Evolutionary conservation across 2,888 invertebrate genomes (phyloP).

Genomic region (Drosophila conformis): DNA sequence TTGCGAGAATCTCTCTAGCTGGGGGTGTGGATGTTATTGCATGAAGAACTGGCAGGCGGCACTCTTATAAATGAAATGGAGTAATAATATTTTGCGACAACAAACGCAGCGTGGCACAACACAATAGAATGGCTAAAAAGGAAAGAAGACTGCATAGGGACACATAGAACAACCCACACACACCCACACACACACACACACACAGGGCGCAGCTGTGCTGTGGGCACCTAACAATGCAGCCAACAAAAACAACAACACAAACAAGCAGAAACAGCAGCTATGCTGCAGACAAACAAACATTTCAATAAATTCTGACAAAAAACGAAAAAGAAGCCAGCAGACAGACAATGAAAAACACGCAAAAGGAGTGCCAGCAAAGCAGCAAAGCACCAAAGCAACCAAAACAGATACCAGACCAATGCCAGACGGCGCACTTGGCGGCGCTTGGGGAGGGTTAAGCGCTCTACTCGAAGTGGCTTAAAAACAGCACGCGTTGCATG

Average conservation of each 20-base stretch:
- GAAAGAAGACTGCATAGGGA: slow-evolving; percentile 47
- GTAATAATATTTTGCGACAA: slow-evolving; percentile 82
- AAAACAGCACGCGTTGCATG: slow-evolving; percentile 59
- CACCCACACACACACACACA: background rate
- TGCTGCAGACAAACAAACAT: slow-evolving; percentile 78
- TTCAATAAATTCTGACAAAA: slow-evolving; percentile 71
- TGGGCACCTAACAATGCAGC: slow-evolving; percentile 58
- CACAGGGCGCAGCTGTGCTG: slow-evolving; percentile 51
- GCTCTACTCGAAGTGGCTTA: slow-evolving; percentile 70
- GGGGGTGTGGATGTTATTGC: slow-evolving; percentile 1
- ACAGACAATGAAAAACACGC: slow-evolving; percentile 77
- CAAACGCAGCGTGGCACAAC: slow-evolving; percentile 48
- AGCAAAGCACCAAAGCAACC: slow-evolving; percentile 23
- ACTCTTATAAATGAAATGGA: slow-evolving; percentile 82
- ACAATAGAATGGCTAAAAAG: slow-evolving; percentile 44
- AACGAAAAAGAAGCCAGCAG: slow-evolving; percentile 43
- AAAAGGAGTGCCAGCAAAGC: slow-evolving; percentile 71
- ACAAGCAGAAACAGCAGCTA: slow-evolving; percentile 35
- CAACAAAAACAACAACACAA: slow-evolving; percentile 28
- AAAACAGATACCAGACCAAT: slow-evolving; percentile 61
- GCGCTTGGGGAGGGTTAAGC: slow-evolving; percentile 24
- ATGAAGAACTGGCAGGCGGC: slow-evolving; percentile 40
- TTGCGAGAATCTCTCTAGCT: slow-evolving; percentile 6
- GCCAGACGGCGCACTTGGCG: slow-evolving; percentile 41
- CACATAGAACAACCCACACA: slow-evolving; percentile 1